Percentiles rank a stretch among this genome's conserved stretches.
Evolutionary conservation across 1,140 invertebrate genomes (phyloP).

Genomic region (Asbolus verrucosus): DNA sequence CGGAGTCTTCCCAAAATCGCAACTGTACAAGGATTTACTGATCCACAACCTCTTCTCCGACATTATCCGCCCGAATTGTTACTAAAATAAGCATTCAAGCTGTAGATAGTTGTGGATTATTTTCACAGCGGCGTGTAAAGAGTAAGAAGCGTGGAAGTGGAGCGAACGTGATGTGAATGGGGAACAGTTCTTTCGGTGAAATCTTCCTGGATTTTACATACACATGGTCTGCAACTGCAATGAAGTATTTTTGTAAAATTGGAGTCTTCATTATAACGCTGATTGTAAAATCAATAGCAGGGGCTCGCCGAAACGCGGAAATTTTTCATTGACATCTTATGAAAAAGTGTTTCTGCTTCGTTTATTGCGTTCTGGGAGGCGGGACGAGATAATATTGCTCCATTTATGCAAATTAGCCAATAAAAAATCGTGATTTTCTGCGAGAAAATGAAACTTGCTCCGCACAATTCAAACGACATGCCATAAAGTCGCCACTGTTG

Average conservation of each 20-base stretch:
- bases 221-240: neutral
- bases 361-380: conserved; percentile 8
- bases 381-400: neutral
- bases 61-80: neutral
- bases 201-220: neutral
- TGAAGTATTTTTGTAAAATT: conserved; percentile 1
- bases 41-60: no score
- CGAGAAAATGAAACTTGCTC: no score
- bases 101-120: neutral
- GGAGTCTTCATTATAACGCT: neutral
- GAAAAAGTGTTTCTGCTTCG: conserved; percentile 22
- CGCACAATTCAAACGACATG: no score
- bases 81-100: no score
- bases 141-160: neutral
- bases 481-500: no score
- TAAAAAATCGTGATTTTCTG: no score
- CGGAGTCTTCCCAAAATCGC: neutral
- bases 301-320: conserved; percentile 10
- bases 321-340: conserved; percentile 30
- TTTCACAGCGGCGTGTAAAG: neutral
- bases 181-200: neutral
- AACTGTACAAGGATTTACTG: no score
- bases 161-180: conserved; percentile 6
- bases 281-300: conserved; percentile 26
- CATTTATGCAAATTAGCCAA: neutral